Percentiles rank a stretch among this genome's conserved stretches.
Evolutionary conservation across 2,113 vertebrate genomes (phyloP).

Genomic region (Engystomops pustulosus): DNA sequence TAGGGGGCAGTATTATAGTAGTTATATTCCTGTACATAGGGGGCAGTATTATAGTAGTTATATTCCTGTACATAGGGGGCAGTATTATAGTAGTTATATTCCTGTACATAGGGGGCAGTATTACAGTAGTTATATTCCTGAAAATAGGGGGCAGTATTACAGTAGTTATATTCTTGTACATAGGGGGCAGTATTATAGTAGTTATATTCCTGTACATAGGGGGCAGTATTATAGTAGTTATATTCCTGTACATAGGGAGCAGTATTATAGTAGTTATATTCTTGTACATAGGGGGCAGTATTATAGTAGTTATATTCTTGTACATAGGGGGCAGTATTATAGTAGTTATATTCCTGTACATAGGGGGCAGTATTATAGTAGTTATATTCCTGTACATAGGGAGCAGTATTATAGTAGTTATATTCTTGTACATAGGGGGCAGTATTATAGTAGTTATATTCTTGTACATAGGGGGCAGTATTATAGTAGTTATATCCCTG

Average conservation of each 20-base stretch:
- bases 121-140: background rate
- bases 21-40: background rate
- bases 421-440: background rate
- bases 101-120: background rate
- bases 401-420: constrained; percentile 11
- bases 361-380: constrained; percentile 5
- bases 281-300: background rate
- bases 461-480: background rate
- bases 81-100: constrained; percentile 15
- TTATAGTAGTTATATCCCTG: background rate
- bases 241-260: background rate
- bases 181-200: too few relatives aligned
- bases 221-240: constrained; percentile 1
- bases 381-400: background rate
- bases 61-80: background rate
- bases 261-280: background rate
- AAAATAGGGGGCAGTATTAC: background rate
- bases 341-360: background rate
- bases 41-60: constrained; percentile 9
- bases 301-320: constrained; percentile 9
- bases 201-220: too few relatives aligned
- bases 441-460: constrained; percentile 5
- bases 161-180: background rate
- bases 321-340: background rate
- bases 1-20: background rate